Evolutionary conservation across 2,888 invertebrate genomes (phyloP), one percentile per base, ranked within the genome.

Genomic region (Ormyrus pomaceus): DNA sequence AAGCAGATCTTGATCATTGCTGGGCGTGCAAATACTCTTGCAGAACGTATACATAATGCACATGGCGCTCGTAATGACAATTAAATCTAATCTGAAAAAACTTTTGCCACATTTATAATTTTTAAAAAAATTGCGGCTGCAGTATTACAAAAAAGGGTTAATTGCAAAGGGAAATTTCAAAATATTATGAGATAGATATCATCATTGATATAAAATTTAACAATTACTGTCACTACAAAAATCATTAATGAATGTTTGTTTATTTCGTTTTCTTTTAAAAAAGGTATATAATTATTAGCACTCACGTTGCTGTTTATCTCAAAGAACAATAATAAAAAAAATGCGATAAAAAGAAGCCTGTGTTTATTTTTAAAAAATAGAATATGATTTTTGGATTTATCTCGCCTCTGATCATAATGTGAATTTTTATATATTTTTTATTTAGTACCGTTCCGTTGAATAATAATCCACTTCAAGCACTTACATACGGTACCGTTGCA

Each of bases 91-190:
- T 73, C 5, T 34, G 62, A 73, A 19, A 50, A 13, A 81, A 74
- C 61, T 19, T 68, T 59, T 75, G 61, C 59, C 77, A 77, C 68
- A 70, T 71, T 81, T 45, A 55, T 70, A 70, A 34, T 58, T 74
- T 51, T 64, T 72, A 68, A 51, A 80, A 61, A 65, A 82, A 81
- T 79, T 79, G 84, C 84, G 84, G 83, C 78, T 84, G 72, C 85
- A 85, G 83, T 86, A 86, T 87, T 84, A 78, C 19, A 19, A 19
- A 19, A 19, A 19, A 84, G 80, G 84, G 81, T 59, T 72, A 81
- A 83, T 84, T 80, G 71, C 51, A 65, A 82, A 73, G 64, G 64
- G 62, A 73, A 46, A 55, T 48, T 66, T 71, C 11, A 66, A 70
- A 59, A 46, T 19, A 19, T 19, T 19, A 19, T 19, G 19, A 19